Evolutionary conservation across 2,888 invertebrate species (phyloP).

Genomic region (Trichogramma evanescens): DNA sequence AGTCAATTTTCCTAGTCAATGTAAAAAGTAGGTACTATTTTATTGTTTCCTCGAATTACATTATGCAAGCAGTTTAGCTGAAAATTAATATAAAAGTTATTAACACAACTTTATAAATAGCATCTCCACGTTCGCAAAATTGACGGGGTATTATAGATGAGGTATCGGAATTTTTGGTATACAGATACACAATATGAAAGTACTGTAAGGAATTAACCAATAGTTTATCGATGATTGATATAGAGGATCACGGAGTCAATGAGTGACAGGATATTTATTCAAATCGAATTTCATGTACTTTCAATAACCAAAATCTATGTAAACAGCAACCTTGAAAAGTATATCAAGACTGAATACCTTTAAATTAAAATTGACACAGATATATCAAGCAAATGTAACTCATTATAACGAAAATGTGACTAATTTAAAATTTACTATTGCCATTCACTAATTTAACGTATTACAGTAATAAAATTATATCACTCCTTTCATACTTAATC

Average conservation of each 20-base stretch:
- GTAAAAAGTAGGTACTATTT: neutral
- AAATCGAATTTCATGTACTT: neutral
- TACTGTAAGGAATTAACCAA: too few species aligned
- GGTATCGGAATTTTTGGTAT: too few species aligned
- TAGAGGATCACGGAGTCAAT: neutral
- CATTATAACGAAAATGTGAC: constrained; percentile 23
- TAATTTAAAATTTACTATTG: constrained; percentile 30
- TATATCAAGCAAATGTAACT: constrained; percentile 25
- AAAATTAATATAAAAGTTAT: constrained; percentile 29
- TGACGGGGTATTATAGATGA: too few species aligned
- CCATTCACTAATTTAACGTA: constrained; percentile 26
- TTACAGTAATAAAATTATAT: neutral
- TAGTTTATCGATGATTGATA: too few species aligned
- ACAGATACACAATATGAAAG: too few species aligned
- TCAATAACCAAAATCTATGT: neutral
- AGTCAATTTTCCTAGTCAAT: neutral
- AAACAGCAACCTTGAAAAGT: constrained; percentile 6
- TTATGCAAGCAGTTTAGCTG: constrained; percentile 30
- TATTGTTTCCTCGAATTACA: constrained; percentile 21
- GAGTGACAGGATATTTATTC: neutral
- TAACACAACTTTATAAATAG: constrained; percentile 18
- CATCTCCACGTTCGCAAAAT: constrained; percentile 25
- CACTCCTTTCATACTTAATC: neutral
- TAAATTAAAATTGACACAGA: constrained; percentile 23
- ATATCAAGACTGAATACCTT: constrained; percentile 1